Conservation (phyloP, 1,140 invertebrate species). For the Geopemphigus sp. region DNA sequence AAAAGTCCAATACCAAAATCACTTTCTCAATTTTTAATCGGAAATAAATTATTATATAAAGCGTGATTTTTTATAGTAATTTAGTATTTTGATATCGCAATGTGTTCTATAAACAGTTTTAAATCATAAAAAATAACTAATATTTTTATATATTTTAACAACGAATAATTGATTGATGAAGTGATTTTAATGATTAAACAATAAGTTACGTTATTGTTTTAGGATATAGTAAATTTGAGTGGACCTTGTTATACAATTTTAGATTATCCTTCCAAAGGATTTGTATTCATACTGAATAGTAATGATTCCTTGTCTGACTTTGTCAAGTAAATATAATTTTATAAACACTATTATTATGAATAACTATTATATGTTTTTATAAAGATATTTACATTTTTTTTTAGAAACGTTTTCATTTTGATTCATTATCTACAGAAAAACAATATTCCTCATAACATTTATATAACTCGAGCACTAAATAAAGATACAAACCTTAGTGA, state of each 20-base stretch:
- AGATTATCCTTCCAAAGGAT: conserved; percentile 63
- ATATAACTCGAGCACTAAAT: conserved; percentile 60
- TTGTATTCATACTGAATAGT: conserved; percentile 62
- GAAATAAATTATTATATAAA: too few species aligned
- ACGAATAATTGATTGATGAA: conserved; percentile 9
- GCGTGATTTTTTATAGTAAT: too few species aligned
- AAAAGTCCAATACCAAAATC: too few species aligned
- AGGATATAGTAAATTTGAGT: conserved; percentile 59
- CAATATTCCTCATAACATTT: conserved; percentile 68
- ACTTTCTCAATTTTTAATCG: too few species aligned
- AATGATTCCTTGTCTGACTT: conserved; percentile 55
- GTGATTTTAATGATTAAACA: not conserved
- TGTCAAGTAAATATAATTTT: conserved; percentile 53
- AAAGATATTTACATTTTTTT: conserved; percentile 37
- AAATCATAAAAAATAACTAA: too few species aligned
- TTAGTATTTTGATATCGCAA: too few species aligned
- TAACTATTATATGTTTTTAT: not conserved
- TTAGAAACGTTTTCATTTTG: conserved; percentile 58
- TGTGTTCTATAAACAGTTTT: too few species aligned
- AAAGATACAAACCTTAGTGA: conserved; percentile 36
- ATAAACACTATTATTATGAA: not conserved
- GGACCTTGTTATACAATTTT: conserved; percentile 59
- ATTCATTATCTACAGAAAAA: conserved; percentile 60
- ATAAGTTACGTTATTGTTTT: conserved; percentile 53
- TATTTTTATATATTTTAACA: conserved; percentile 7